Base-by-base conservation (phyloP, 1,140 invertebrate species). In the Polypedilum vanderplanki region DNA sequence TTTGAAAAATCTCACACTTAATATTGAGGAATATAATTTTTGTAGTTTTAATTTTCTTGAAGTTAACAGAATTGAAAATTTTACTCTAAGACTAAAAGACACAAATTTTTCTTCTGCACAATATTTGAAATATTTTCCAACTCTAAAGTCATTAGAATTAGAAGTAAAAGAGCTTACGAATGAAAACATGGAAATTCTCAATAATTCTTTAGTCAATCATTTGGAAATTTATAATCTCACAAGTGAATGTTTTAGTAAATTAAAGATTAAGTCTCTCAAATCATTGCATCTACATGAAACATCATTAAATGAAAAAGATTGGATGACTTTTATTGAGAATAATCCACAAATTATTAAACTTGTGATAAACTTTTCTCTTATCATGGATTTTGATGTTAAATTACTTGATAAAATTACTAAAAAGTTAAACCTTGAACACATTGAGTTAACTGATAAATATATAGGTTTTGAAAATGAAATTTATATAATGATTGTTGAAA, bases 261-360 rank as follows among this genome's bases (percentile, higher is more conserved):
- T 70, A 3, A 70, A 70, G 10, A 70, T 18, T 18, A 70, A 70
- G 20, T 8, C 17, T 70, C 15, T 70, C 18, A n/a, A 70, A 20
- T 70, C 65, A 70, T 17, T 70, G 3, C 17, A 70, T 5, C 17
- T 70, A 20, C 18, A 70, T 9, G 65, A 70, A 18, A 70, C 65
- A 20, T 20, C 9, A 20, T 20, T 70, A 5, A 18, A 70, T 18
- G n/a, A 18, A 7, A 10, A 18, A 10, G 17, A 70, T 18, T 70
- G 65, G 65, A 70, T 18, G 7, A 20, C 9, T 8, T 70, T 70
- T 20, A 70, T 70, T 70, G 20, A 70, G 17, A 70, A 70, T 70
- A 70, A 70, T 18, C 65, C 65, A n/a, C 65, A 70, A 70, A 70
- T 70, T 20, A 70, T 22, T 20, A 70, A 70, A 70, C 20, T 70